Evolutionary conservation across 2,797 vertebrate species (phyloP), one percentile per base, ranked within the genome.

Genomic region (Enteromius unitaeniatus): DNA sequence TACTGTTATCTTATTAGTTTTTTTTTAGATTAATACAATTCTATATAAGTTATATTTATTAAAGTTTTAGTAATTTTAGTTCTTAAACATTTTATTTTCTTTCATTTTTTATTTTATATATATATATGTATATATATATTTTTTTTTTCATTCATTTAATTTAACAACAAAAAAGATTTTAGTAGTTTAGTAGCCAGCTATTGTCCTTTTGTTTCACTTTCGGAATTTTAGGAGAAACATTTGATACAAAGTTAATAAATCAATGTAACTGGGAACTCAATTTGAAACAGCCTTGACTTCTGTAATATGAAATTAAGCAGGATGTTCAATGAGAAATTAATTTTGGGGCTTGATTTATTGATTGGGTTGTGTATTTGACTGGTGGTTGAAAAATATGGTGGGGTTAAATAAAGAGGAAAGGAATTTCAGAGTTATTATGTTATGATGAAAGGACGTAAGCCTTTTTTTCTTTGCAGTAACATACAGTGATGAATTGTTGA

Each of bases 341-440:
- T 65, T 6, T 7, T 21, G 11, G 21, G 58, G 23, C 60, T 78
- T 49, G 40, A 31, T 78, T 64, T 34, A 65, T 78, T 78, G 26
- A 78, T 49, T 78, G 60, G 26, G 28, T 64, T 28, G 58, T 64
- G 10, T 28, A 14, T 78, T 49, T 65, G 60, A 49, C 42, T 49
- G 10, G 9, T 15, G 10, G 60, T 2, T 34, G 5, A 31, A 65
- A 49, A 78, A 77, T 4, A 60, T 76, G 13, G 6, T 76, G 31
- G 42, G 26, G 14, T 64, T 14, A 70, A 6, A 45, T 6, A 21
- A 23, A 45, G 49, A 28, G 23, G 15, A 73, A 73, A 73, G 23
- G 3, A 73, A 73, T 73, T 73, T 72, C 23, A 28, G 42, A 31
- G 40, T 51, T 31, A 73, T 49, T 31, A 73, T 73, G 45, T 17